phyloP scores from a whole-genome alignment of 2,888 invertebrate genomes.

The Nemapogon koenigi region DNA sequence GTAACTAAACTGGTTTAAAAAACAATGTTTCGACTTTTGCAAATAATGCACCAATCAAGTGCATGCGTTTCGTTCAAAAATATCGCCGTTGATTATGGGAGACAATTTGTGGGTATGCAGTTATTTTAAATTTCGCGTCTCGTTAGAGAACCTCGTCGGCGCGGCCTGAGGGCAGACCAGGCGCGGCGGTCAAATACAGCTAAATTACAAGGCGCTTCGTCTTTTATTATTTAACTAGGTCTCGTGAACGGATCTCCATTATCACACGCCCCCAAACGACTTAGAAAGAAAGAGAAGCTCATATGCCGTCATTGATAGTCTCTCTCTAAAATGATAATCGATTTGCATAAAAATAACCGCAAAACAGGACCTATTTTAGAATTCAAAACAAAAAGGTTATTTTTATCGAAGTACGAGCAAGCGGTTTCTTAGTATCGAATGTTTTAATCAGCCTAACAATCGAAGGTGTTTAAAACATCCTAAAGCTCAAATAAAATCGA shows the following conservation, averaged over 20 bases:
- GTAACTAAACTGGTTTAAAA: too few relatives aligned
- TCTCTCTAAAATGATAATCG: constrained; percentile 18
- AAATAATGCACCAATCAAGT: too few relatives aligned
- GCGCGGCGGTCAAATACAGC: constrained; percentile 47
- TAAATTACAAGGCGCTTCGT: constrained; percentile 48
- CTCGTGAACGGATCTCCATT: constrained; percentile 46
- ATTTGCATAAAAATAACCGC: constrained; percentile 30
- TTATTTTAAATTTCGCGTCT: constrained; percentile 34
- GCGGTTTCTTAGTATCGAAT: too few relatives aligned
- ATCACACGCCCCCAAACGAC: constrained; percentile 37
- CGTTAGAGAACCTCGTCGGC: constrained; percentile 46
- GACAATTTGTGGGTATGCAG: constrained; percentile 33
- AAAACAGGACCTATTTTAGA: too few relatives aligned
- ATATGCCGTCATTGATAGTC: constrained; percentile 8
- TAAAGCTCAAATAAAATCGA: too few relatives aligned
- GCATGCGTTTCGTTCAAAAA: too few relatives aligned
- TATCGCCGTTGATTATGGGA: constrained; percentile 2
- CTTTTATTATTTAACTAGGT: constrained; percentile 59
- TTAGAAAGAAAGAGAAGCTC: constrained; percentile 25
- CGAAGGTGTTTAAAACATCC: too few relatives aligned
- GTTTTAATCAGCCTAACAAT: too few relatives aligned
- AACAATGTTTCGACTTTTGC: too few relatives aligned
- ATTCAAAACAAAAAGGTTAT: too few relatives aligned
- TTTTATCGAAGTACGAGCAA: too few relatives aligned
- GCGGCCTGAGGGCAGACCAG: constrained; percentile 27